Evolutionary conservation across 2,888 invertebrate genomes (phyloP), one percentile per base, ranked within the genome.

Genomic region (Vandiemenella viatica): DNA sequence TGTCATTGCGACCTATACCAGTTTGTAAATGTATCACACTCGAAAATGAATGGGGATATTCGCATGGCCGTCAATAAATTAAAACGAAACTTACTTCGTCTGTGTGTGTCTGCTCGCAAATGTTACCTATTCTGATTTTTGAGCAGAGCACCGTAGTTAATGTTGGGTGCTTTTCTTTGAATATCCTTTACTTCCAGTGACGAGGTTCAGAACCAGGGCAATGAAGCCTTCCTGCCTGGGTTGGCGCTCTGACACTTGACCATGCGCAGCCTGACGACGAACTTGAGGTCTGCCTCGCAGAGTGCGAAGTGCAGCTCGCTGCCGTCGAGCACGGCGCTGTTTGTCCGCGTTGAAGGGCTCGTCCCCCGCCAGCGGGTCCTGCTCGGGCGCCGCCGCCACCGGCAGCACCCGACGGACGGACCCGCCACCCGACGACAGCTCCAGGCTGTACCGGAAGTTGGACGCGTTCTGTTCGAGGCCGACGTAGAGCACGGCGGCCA

Each of bases 381-480:
- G 40, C 18, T 32, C 13, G 13, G 5, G 41, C 41, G 41, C 6
- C n/a, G 19, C 40, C 41, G 19, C 13, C 41, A 15, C 40, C 22
- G 40, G 17, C 19, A 18, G 23, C 21, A 21, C 45, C 13, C 32
- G 13, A 5, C 19, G 10, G n/a, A 45, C 19, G 10, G 18, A 17
- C 32, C 15, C 32, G 18, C 16, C 32, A 1, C 20, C 32, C 7
- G 50, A 40, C 4, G 15, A 32, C 6, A 50, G 18, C 7, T 42
- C 7, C 10, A 50, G 43, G 42, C 43, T 43, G 19, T 46, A 50
- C 21, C 42, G 17, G 32, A 26, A 50, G 8, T 37, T 17, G 4
- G 37, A 17, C 5, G 50, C 46, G 21, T 43, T 18, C 19, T 46
- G 42, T 18, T 42, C 17, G 10, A 45, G 43, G 1, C 46, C 50